These are phyloP conservation scores for Dioctria rufipes DNA, from an alignment of 2,888 invertebrate genomes.

Conservation along the genomic window DNA sequence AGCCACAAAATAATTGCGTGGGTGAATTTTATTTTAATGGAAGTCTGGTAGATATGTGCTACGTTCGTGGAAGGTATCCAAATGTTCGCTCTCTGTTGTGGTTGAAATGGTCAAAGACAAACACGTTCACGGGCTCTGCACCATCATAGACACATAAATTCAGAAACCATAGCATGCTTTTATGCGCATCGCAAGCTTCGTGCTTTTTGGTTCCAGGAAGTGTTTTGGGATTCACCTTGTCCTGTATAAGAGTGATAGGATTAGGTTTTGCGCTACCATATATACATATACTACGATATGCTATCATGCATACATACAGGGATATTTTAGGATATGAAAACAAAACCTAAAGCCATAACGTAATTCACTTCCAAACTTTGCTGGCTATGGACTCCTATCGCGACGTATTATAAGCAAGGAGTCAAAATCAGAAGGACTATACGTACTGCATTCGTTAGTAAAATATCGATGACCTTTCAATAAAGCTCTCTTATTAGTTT, in stretches of 20 bases:
- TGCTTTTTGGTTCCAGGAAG: slow-evolving; percentile 27
- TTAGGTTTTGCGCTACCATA: slow-evolving; percentile 12
- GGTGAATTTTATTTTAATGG: not conserved
- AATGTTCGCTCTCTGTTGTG: slow-evolving; percentile 56
- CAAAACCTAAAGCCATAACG: slow-evolving; percentile 17
- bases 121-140: slow-evolving; percentile 55
- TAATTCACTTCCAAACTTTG: slow-evolving; percentile 30
- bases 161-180: slow-evolving; percentile 46
- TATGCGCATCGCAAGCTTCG: slow-evolving; percentile 33
- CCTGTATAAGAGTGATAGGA: slow-evolving; percentile 42
- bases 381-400: not conserved
- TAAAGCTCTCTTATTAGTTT: too few species aligned
- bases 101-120: slow-evolving; percentile 57
- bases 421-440: too few species aligned
- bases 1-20: slow-evolving; percentile 32
- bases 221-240: slow-evolving; percentile 45
- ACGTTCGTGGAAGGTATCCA: slow-evolving; percentile 5
- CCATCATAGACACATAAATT: slow-evolving; percentile 46
- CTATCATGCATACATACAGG: not conserved
- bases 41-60: not conserved
- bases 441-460: too few species aligned
- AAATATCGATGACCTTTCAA: too few species aligned
- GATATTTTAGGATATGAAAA: slow-evolving; percentile 33
- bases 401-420: not conserved
- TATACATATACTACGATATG: not conserved